phyloP scores from a whole-genome alignment of 2,888 invertebrate species.

The Cylindroiulus punctatus region DNA sequence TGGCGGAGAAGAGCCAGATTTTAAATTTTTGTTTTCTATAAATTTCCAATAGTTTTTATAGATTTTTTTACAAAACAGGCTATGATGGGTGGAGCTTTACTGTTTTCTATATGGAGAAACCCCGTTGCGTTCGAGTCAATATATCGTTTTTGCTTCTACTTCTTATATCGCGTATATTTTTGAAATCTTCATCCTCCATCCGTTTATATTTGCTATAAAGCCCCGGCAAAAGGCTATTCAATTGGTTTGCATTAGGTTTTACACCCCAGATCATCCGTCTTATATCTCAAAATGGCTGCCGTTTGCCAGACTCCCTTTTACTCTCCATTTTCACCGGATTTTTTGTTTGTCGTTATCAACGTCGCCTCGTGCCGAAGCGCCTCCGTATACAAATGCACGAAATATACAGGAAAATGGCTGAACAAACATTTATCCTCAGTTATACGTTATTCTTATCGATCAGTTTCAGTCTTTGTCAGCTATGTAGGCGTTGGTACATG shows the following conservation, averaged over 20 bases:
- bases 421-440: constrained; percentile 36
- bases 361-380: constrained; percentile 13
- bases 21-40: too few species aligned
- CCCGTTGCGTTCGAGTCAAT: background rate
- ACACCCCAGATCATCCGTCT: constrained; percentile 42
- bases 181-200: constrained; percentile 28
- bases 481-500: background rate
- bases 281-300: constrained; percentile 28
- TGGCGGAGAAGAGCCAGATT: too few species aligned
- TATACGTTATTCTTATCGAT: constrained; percentile 38
- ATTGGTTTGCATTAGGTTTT: constrained; percentile 34
- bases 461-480: constrained; percentile 37
- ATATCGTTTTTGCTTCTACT: background rate
- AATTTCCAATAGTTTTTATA: too few species aligned
- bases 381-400: background rate
- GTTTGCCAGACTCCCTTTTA: background rate
- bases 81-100: background rate
- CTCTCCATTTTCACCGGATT: background rate
- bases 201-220: constrained; percentile 28
- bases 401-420: constrained; percentile 34
- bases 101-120: background rate
- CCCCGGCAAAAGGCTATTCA: background rate
- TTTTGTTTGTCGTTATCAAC: constrained; percentile 33
- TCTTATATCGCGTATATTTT: background rate
- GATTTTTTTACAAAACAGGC: too few species aligned